A percentile compares a stretch with the other conserved stretches of the same genome.
phyloP scores from a whole-genome alignment of 2,113 vertebrate genomes.

The Sialia sialis region DNA sequence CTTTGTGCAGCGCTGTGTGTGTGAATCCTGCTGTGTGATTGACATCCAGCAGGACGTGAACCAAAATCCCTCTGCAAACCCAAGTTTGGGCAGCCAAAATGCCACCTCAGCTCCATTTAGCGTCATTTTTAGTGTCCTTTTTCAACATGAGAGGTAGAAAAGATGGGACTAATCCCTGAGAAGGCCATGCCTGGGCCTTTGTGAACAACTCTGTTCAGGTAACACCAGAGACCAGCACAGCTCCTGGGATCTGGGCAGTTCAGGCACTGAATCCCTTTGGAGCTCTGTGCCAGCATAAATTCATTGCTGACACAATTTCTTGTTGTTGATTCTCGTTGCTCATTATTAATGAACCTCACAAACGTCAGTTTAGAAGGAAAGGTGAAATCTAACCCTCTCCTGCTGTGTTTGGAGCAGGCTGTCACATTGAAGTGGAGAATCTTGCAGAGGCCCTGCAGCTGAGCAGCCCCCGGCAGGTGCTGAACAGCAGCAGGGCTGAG shows the following conservation, averaged over 20 bases:
- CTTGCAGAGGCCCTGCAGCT: slow-evolving; percentile 54
- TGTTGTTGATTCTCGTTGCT: background rate
- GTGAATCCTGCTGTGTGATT: background rate
- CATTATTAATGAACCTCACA: background rate
- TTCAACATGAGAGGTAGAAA: background rate
- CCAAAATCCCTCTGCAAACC: background rate
- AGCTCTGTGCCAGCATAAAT: background rate
- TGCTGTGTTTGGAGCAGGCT: background rate
- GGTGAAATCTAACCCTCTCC: background rate
- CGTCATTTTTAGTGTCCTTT: background rate
- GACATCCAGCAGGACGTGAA: background rate
- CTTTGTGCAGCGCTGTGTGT: background rate
- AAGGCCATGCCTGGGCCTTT: background rate
- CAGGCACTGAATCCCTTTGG: background rate
- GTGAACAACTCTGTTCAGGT: background rate
- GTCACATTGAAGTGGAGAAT: slow-evolving; percentile 36
- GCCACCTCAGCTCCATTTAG: background rate
- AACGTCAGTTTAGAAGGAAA: background rate
- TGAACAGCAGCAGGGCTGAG: background rate
- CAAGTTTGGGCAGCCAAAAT: background rate
- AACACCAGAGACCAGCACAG: background rate
- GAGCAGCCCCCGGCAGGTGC: slow-evolving; percentile 17
- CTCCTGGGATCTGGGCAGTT: background rate
- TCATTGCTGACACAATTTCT: background rate
- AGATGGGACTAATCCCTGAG: background rate